These are phyloP conservation scores for Pseudorectes ferrugineus DNA, from an alignment of 2,113 vertebrate genomes.

Conservation along the genomic window DNA sequence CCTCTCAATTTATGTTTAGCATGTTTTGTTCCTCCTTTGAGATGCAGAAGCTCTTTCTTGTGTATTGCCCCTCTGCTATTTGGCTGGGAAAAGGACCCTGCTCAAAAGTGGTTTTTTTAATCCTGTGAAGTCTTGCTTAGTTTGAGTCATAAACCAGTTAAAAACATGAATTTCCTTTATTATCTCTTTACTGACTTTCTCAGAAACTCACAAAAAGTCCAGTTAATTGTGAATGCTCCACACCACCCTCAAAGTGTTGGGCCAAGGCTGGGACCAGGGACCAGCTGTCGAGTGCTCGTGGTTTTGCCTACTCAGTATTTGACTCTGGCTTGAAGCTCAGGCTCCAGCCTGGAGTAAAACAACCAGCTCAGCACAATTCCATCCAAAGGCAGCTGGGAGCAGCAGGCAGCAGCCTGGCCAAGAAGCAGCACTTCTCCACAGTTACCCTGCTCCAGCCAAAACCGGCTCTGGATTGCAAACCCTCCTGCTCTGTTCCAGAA, in stretches of 20 bases:
- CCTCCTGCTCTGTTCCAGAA: background rate
- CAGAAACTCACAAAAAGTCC: background rate
- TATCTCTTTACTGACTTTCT: background rate
- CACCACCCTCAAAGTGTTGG: accelerated
- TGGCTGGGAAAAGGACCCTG: background rate
- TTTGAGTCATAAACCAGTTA: background rate
- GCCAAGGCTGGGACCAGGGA: background rate
- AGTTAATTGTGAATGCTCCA: background rate
- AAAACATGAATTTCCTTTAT: background rate
- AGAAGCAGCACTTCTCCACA: background rate
- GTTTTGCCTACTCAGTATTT: background rate
- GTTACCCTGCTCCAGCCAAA: background rate
- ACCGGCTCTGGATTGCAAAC: background rate
- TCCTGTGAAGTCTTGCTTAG: background rate
- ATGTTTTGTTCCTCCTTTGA: background rate
- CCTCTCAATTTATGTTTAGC: background rate
- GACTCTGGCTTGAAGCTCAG: background rate
- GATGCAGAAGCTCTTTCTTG: background rate
- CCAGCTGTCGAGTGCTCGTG: accelerated
- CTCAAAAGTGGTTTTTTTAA: background rate
- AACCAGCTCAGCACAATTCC: background rate
- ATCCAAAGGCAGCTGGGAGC: background rate
- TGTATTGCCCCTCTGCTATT: accelerated
- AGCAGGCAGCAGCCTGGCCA: background rate
- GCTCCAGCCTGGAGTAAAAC: background rate